Base-by-base conservation (phyloP, 2,797 vertebrate genomes). In the Pseudochaenichthys georgianus region DNA sequence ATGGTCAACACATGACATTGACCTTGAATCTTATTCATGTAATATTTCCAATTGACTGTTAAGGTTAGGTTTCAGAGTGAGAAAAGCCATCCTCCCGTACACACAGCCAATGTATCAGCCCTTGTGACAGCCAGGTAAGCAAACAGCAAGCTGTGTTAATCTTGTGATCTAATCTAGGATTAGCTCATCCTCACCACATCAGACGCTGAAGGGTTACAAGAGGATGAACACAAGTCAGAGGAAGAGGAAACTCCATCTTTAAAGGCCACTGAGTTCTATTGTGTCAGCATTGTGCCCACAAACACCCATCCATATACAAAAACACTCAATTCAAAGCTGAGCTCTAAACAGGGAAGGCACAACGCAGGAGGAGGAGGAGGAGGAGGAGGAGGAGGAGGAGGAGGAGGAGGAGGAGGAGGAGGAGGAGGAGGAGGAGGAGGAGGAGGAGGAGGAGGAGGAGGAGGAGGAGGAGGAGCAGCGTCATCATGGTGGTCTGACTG, bases 401-500 rank as follows among this genome's bases (percentile, higher is more conserved):
- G 64, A 62, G 65, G 65, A 34, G 34, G 34, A 34, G 34, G 34
- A 34, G 34, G 34, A 38, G 34, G 34, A 34, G 34, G 34, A 34
- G 34, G 34, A 80, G 58, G 74, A 75, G 72, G 76, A 70, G 79
- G 73, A 76, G 70, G 81, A 67, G 72, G 80, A 77, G 80, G 80
- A 46, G 79, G 80, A n/a, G n/a, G n/a, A n/a, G n/a, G n/a, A n/a
- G n/a, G n/a, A n/a, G n/a, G n/a, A n/a, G n/a, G n/a, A n/a, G n/a
- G n/a, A n/a, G n/a, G n/a, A n/a, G n/a, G n/a, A n/a, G n/a, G n/a
- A n/a, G n/a, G n/a, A n/a, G 80, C 34, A 82, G 85, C 85, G 87
- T 93, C 91, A 92, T 91, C 87, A 17, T 72, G 82, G 91, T 94
- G 93, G 92, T 89, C 92, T 91, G 91, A 93, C 91, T 78, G 58